Evolutionary conservation across 2,113 vertebrate genomes (phyloP).

Genomic region (Chloroceryle aenea): DNA sequence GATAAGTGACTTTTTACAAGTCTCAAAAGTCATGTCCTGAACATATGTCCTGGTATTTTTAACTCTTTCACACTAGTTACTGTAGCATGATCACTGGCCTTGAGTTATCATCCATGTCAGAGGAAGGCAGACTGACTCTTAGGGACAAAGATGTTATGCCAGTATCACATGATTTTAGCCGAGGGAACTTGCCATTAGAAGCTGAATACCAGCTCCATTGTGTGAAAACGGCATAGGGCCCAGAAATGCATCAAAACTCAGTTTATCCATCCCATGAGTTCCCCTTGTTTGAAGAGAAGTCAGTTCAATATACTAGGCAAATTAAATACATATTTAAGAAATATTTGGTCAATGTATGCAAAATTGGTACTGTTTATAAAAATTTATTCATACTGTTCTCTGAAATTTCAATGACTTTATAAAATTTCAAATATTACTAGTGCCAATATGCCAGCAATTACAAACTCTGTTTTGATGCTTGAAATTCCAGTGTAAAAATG

Average conservation of each 20-base stretch:
- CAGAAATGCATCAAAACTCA: not conserved
- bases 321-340: not conserved
- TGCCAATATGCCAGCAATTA: not conserved
- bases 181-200: not conserved
- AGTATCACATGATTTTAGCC: not conserved
- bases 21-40: not conserved
- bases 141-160: not conserved
- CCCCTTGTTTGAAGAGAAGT: not conserved
- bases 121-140: not conserved
- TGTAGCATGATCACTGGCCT: not conserved
- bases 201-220: not conserved
- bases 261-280: not conserved
- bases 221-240: not conserved
- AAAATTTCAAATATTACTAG: not conserved
- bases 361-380: not conserved
- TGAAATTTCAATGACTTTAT: not conserved
- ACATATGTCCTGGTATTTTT: not conserved
- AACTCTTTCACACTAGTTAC: not conserved
- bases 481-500: not conserved
- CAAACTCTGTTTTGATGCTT: not conserved
- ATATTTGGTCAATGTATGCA: not conserved
- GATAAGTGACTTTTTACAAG: not conserved
- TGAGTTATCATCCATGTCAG: not conserved
- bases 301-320: not conserved
- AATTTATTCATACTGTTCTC: not conserved